These are phyloP conservation scores for Melanotaenia duboulayi DNA, from an alignment of 2,113 vertebrate species.

Conservation along the genomic window DNA sequence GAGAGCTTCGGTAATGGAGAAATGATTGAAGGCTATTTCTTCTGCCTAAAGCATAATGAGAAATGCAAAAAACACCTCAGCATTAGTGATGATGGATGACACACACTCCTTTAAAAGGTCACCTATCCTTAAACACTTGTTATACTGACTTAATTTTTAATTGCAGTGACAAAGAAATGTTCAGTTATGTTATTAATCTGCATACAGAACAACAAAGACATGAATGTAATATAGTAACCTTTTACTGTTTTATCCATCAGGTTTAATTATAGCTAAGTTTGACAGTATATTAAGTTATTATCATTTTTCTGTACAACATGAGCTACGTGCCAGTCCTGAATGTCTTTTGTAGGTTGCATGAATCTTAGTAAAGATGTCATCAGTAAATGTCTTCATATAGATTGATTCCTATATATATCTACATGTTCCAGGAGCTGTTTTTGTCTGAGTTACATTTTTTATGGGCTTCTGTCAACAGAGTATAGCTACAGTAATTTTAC, in stretches of 20 bases:
- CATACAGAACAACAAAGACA: conserved; percentile 16
- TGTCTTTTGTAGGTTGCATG: too few relatives aligned
- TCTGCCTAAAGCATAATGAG: conserved; percentile 7
- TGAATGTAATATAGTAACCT: background rate
- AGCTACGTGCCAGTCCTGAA: too few relatives aligned
- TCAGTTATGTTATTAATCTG: conserved; percentile 13
- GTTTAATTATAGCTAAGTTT: background rate
- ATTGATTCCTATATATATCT: too few relatives aligned
- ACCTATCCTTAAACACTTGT: conserved; percentile 1
- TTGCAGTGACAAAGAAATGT: conserved; percentile 8
- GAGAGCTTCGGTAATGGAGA: conserved; percentile 23
- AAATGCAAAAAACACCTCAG: conserved; percentile 38
- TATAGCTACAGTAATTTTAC: too few relatives aligned
- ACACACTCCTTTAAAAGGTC: background rate
- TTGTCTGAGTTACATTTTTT: too few relatives aligned
- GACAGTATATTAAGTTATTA: too few relatives aligned
- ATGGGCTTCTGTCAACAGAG: too few relatives aligned
- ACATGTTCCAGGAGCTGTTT: too few relatives aligned
- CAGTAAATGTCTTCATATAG: too few relatives aligned
- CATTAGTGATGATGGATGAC: conserved; percentile 11
- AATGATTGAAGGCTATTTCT: conserved; percentile 27
- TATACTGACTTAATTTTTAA: background rate
- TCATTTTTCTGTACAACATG: too few relatives aligned
- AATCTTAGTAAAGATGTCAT: too few relatives aligned
- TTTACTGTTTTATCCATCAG: background rate